A percentile compares a stretch with the other conserved stretches of the same genome.
These are phyloP conservation scores for Emberiza fucata DNA, from an alignment of 2,113 vertebrate genomes.

Conservation along the genomic window DNA sequence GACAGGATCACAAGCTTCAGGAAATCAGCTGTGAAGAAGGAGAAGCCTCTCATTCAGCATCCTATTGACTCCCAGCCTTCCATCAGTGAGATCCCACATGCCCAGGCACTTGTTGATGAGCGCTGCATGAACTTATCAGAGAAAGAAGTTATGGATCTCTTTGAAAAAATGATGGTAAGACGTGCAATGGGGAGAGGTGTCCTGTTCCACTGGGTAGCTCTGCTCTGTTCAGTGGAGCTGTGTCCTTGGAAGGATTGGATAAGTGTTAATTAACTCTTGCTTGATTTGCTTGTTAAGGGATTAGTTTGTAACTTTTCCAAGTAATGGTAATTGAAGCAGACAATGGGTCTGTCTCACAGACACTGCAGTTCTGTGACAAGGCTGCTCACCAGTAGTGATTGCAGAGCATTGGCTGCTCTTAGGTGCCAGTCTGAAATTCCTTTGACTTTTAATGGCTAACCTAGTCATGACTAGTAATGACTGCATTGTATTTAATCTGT, in stretches of 20 bases:
- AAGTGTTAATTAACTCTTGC: not conserved
- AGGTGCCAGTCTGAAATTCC: not conserved
- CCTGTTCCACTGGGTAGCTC: not conserved
- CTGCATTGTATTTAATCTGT: not conserved
- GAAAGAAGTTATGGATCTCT: conserved; percentile 96
- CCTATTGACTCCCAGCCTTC: conserved; percentile 84
- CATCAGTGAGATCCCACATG: conserved; percentile 83
- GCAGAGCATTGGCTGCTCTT: not conserved
- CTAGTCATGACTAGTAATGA: not conserved
- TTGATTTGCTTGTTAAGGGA: not conserved
- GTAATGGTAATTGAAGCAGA: not conserved
- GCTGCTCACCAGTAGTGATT: not conserved
- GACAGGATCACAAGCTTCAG: conserved; percentile 96
- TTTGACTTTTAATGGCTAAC: not conserved
- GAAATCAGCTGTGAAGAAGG: conserved; percentile 87
- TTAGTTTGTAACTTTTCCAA: not conserved
- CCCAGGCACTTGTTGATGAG: conserved; percentile 89
- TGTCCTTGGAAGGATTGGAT: not conserved
- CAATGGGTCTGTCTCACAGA: not conserved
- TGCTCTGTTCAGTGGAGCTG: not conserved
- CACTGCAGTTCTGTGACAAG: not conserved
- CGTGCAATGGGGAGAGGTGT: not conserved
- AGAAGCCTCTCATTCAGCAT: conserved; percentile 93
- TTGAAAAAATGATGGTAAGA: conserved; percentile 99
- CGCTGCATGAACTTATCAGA: conserved; percentile 93